Base-by-base conservation (phyloP, 2,888 invertebrate species). In the Zootermopsis nevadensis region DNA sequence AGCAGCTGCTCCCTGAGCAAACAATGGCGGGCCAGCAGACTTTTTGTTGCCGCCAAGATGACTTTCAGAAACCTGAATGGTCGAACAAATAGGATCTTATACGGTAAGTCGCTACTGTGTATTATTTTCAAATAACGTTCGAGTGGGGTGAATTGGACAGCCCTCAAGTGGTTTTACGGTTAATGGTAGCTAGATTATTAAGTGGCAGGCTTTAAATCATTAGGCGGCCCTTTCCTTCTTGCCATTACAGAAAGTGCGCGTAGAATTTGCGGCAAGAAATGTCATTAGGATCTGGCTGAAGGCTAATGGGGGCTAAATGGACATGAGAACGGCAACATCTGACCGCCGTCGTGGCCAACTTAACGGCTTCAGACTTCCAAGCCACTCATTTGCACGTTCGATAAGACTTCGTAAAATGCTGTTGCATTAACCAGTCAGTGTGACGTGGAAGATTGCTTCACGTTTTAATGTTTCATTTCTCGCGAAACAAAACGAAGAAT, bases 161-260 rank as follows among this genome's bases (percentile, higher is more conserved):
- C 74, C 74, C 74, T 74, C 38, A 35, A 74, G 33, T 33, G 74
- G 74, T 74, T 74, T 74, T 74, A 74, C 74, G 74, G 74, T 74
- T 74, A 74, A 74, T 74, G 74, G 74, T 69, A 69, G 69, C 27
- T 1, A 69, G 69, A 69, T 69, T 69, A 69, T 69, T 69, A 69
- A 69, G 69, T 74, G 74, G 74, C 74, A n/a, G 30, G 74, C 74
- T 38, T 74, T 74, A 74, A 74, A 74, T 74, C 74, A 74, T 74
- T 74, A 74, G 74, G 7, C 74, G 74, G 74, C 33, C 38, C n/a
- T 74, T 74, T 38, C 38, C 38, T 74, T 33, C 74, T 74, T 38
- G 74, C 38, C 74, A 74, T 74, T 74, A 74, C 38, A 60, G n/a
- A 60, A 60, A 60, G 60, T 27, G n/a, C 31, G 69, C 24, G 69